phyloP scores from a whole-genome alignment of 2,888 invertebrate genomes.

The Dasypolia templi region DNA sequence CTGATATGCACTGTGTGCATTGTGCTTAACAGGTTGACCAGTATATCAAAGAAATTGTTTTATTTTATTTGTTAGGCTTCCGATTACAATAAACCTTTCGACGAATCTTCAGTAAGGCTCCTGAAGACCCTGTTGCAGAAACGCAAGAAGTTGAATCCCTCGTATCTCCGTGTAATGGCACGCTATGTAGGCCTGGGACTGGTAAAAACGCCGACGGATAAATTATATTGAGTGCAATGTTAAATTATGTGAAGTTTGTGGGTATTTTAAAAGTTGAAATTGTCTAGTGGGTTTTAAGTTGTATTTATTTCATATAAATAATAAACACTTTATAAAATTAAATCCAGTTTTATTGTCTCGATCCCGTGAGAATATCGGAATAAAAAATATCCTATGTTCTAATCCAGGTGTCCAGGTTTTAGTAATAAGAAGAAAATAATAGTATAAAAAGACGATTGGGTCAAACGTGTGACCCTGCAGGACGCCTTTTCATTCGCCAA shows the following conservation, averaged over 20 bases:
- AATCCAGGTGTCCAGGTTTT: no score
- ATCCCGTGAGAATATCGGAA: no score
- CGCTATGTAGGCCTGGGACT: slow-evolving; percentile 86
- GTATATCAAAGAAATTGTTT: not conserved
- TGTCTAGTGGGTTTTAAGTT: slow-evolving; percentile 23
- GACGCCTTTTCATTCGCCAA: not conserved
- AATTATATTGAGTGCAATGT: slow-evolving; percentile 34
- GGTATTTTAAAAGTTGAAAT: slow-evolving; percentile 40
- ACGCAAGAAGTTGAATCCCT: slow-evolving; percentile 84
- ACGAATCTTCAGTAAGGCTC: slow-evolving; percentile 80
- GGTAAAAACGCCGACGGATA: slow-evolving; percentile 73
- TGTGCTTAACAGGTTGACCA: not conserved
- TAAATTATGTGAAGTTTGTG: slow-evolving; percentile 18
- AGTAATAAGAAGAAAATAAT: no score
- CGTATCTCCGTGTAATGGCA: slow-evolving; percentile 87
- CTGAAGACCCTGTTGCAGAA: slow-evolving; percentile 82
- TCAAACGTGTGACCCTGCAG: not conserved
- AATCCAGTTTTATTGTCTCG: not conserved
- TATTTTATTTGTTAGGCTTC: slow-evolving; percentile 79
- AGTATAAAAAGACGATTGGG: not conserved
- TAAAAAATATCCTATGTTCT: no score
- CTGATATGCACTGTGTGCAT: not conserved
- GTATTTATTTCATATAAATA: slow-evolving; percentile 48
- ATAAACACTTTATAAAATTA: slow-evolving; percentile 42
- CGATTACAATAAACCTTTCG: slow-evolving; percentile 83